Evolutionary conservation across 2,113 vertebrate species (phyloP).

Genomic region (Saguinus imperator): DNA sequence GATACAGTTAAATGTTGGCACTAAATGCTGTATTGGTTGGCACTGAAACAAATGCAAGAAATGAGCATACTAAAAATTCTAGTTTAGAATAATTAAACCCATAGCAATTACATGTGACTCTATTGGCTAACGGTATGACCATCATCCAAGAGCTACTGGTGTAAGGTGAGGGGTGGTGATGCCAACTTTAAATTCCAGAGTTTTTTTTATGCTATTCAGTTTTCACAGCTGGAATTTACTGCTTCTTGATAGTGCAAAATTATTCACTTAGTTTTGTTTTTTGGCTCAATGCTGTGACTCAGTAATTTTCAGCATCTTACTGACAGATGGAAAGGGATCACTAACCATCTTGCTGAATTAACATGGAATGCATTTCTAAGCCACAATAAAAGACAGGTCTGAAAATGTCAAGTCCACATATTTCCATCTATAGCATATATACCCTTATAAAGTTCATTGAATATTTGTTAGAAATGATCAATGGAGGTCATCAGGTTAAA

Average conservation of each 20-base stretch:
- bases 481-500: background rate
- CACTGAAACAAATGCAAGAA: constrained; percentile 11
- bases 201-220: background rate
- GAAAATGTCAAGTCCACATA: constrained; percentile 13
- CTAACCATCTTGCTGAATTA: constrained; percentile 45
- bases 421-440: background rate
- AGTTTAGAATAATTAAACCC: constrained; percentile 1
- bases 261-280: background rate
- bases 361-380: background rate
- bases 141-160: background rate
- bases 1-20: constrained; percentile 18
- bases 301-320: constrained; percentile 33
- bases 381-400: background rate
- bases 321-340: background rate
- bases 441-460: background rate
- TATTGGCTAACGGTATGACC: background rate
- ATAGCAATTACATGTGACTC: background rate
- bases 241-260: constrained; percentile 18
- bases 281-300: background rate
- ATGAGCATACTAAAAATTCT: constrained; percentile 12
- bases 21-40: background rate
- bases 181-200: background rate
- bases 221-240: constrained; percentile 38
- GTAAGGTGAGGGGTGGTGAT: background rate
- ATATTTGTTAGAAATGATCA: background rate